These are phyloP conservation scores for Nephrotoma guestfalica DNA, from an alignment of 2,888 invertebrate genomes.

Conservation along the genomic window DNA sequence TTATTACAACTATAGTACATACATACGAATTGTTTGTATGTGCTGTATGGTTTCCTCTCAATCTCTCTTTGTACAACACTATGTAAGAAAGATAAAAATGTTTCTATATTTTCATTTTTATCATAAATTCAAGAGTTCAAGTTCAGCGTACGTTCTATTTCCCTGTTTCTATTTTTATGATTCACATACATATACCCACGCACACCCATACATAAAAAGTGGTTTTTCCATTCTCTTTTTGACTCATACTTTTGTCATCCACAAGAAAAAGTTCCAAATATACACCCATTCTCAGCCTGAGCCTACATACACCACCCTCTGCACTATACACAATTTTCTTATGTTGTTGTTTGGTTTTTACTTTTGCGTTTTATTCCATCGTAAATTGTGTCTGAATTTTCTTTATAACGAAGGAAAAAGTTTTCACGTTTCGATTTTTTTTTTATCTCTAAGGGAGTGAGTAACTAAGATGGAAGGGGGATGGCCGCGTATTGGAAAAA, in stretches of 20 bases:
- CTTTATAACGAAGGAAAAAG: neutral
- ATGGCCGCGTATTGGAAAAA: neutral
- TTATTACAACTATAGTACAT: neutral
- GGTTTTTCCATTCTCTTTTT: neutral
- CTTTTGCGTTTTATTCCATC: neutral
- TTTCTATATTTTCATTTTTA: neutral
- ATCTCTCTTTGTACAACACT: neutral
- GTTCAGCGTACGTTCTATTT: constrained; percentile 4
- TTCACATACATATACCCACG: neutral
- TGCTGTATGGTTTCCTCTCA: neutral
- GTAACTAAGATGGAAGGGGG: neutral
- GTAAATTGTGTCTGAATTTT: neutral
- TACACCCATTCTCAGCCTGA: neutral
- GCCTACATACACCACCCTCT: neutral
- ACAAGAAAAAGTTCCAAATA: neutral
- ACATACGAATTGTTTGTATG: neutral
- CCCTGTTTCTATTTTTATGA: constrained; percentile 1
- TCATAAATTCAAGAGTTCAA: neutral
- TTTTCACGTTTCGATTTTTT: neutral
- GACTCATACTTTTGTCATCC: neutral
- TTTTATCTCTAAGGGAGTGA: neutral
- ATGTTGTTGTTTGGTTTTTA: neutral
- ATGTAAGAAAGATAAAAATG: neutral
- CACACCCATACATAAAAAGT: neutral
- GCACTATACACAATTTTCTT: neutral